Base-by-base conservation (phyloP, 35 echinoderm and acorn worm genomes). In the Patiria miniata region DNA sequence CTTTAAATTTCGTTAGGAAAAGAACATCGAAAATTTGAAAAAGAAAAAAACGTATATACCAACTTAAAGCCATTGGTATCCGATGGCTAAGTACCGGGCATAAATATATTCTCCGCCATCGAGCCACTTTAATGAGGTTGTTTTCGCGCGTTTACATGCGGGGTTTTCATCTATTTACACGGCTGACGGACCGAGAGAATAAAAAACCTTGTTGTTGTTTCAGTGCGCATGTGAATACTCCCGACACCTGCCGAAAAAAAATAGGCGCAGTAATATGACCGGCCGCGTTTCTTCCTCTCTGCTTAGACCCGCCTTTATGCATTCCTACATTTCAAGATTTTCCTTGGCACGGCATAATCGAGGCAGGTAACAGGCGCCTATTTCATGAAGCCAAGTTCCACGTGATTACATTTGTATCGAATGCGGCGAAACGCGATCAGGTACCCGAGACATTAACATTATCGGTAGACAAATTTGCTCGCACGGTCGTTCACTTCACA, bases 191-290 rank as follows among this genome's bases (percentile, higher is more conserved):
- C n/a, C n/a, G n/a, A n/a, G n/a, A n/a, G n/a, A n/a, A n/a, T n/a
- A n/a, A n/a, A n/a, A n/a, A n/a, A n/a, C n/a, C n/a, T n/a, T n/a
- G 42, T 73, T 73, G 65, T 73, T 73, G 65, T 73, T 60, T 73
- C 65, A 73, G 65, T 73, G 10, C 65, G 7, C 65, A 23, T 73
- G 14, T n/a, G 14, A 73, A 30, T 73, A 73, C 9, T 47, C 26
- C 19, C 21, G 65, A 73, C 65, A 28, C 34, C 21, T 23, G 65
- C 26, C 26, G 34, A 26, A 73, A 73, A n/a, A n/a, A n/a, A n/a
- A n/a, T n/a, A n/a, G n/a, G n/a, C n/a, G n/a, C n/a, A n/a, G 65
- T 18, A 18, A 22, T 73, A 32, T 10, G 19, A 14, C 65, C 65
- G 65, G 26, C 65, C 65, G 65, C 2, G 26, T 73, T 47, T 73